Evolutionary conservation across 2,888 invertebrate species (phyloP).

Genomic region (Agonopterix alstromeriana): DNA sequence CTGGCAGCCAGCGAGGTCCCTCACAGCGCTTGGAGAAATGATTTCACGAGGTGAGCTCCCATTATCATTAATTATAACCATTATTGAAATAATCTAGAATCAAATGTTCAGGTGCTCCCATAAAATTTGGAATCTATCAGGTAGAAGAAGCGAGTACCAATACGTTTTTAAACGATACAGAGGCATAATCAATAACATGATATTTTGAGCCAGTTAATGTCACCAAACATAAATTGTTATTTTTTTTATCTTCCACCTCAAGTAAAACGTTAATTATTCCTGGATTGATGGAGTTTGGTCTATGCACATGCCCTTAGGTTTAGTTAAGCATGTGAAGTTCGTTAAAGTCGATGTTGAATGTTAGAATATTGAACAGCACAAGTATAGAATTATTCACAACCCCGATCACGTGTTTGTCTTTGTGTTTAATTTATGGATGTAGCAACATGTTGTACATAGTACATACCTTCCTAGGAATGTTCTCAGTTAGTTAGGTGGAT

Average conservation of each 20-base stretch:
- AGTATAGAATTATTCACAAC: constrained; percentile 20
- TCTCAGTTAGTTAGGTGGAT: too few relatives aligned
- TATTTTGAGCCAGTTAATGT: neutral
- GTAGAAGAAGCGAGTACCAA: too few relatives aligned
- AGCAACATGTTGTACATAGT: neutral
- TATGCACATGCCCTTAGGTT: constrained; percentile 17
- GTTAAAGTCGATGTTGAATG: constrained; percentile 35
- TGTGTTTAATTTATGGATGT: neutral
- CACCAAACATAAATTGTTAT: neutral
- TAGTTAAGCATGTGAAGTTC: constrained; percentile 33
- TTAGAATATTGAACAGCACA: constrained; percentile 30
- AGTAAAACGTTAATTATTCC: neutral
- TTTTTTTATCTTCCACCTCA: too few relatives aligned
- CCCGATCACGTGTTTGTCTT: constrained; percentile 2
- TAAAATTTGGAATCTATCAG: too few relatives aligned
- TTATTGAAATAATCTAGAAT: neutral
- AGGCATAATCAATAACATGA: neutral
- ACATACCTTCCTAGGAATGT: too few relatives aligned
- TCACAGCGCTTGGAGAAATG: constrained; percentile 65
- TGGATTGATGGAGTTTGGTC: constrained; percentile 4
- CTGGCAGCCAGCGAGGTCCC: constrained; percentile 52
- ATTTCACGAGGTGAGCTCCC: constrained; percentile 59
- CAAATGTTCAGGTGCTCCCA: too few relatives aligned
- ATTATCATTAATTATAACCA: neutral
- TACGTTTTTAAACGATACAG: neutral